phyloP scores from a whole-genome alignment of 1,140 invertebrate species.

The Eumaeus atala region DNA sequence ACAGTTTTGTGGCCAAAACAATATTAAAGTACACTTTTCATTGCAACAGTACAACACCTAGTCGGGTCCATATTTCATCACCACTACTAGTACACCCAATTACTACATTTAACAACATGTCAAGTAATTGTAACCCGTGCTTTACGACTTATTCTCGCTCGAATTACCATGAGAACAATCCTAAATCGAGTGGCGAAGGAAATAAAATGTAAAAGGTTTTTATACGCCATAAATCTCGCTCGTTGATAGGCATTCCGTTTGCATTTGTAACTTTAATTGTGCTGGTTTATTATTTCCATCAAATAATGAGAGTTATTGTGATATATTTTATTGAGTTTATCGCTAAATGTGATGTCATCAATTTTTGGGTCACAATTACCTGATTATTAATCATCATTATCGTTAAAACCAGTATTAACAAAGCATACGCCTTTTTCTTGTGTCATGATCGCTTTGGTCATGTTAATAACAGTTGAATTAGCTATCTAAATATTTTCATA shows the following conservation, averaged over 20 bases:
- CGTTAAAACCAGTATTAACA: too few species aligned
- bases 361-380: background rate
- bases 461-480: too few species aligned
- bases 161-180: slow-evolving; percentile 4
- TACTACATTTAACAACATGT: slow-evolving; percentile 20
- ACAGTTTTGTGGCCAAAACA: too few species aligned
- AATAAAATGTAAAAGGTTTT: slow-evolving; percentile 12
- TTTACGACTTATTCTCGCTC: slow-evolving; percentile 21
- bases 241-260: slow-evolving; percentile 13
- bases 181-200: slow-evolving; percentile 12
- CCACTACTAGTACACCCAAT: slow-evolving; percentile 12
- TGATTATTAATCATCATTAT: too few species aligned
- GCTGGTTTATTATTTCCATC: too few species aligned
- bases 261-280: slow-evolving; percentile 9
- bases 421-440: too few species aligned
- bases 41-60: too few species aligned
- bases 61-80: background rate
- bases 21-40: too few species aligned
- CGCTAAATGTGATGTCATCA: background rate
- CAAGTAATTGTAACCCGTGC: slow-evolving; percentile 16
- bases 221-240: slow-evolving; percentile 12
- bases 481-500: too few species aligned
- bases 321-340: background rate
- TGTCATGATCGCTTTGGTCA: too few species aligned
- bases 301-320: too few species aligned